These are phyloP conservation scores for Anneissia japonica DNA, from an alignment of 35 echinoderm and acorn worm species.

Conservation along the genomic window DNA sequence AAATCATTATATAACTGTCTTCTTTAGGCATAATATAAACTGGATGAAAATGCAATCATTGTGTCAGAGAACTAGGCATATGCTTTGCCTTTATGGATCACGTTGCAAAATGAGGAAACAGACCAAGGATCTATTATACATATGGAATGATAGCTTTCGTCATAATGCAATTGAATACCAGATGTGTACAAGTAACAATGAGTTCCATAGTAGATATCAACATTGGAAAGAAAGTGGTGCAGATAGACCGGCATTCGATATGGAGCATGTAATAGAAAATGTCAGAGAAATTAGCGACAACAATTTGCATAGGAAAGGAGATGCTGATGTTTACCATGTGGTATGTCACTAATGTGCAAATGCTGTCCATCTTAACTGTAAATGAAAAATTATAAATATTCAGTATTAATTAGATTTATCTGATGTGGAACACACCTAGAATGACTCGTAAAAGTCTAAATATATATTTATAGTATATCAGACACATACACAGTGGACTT, in stretches of 20 bases:
- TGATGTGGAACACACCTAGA: not conserved
- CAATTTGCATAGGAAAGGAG: conserved; percentile 55
- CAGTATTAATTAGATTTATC: no score
- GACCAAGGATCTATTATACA: not conserved
- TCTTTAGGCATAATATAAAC: no score
- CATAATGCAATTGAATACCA: no score
- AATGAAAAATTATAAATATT: not conserved
- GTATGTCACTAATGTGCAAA: conserved; percentile 21
- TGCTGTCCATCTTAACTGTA: not conserved
- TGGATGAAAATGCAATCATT: not conserved
- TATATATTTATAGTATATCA: not conserved
- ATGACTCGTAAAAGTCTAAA: not conserved
- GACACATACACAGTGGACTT: not conserved
- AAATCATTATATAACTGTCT: no score
- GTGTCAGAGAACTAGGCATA: not conserved
- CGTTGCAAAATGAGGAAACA: not conserved
- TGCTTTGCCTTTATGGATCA: not conserved
- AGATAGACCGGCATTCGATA: conserved; percentile 57
- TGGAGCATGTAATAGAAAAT: conserved; percentile 52
- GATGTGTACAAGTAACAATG: not conserved
- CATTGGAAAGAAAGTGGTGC: not conserved
- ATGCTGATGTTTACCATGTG: conserved; percentile 66
- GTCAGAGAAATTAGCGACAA: conserved; percentile 37
- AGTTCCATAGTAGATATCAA: not conserved
- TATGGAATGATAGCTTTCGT: not conserved